Base-by-base conservation (phyloP, 2,797 vertebrate genomes). In the Pteronotus mesoamericanus region DNA sequence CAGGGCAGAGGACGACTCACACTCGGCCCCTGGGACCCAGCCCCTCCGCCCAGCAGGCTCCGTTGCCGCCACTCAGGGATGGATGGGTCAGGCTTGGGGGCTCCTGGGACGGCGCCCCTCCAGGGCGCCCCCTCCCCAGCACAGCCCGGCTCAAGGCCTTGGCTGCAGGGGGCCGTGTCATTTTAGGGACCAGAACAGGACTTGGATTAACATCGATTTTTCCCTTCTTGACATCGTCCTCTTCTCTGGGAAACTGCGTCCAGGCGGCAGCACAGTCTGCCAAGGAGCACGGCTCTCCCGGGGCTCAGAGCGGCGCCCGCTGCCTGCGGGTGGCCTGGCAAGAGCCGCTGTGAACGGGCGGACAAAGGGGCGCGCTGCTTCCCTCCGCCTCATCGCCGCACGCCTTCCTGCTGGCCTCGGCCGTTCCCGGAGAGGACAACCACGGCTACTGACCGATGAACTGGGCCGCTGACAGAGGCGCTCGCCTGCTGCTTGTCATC, bases 1-100 rank as follows among this genome's bases (percentile, higher is more conserved):
- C 98, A 98, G 98, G 98, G 98, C 98, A 98, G 99, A 99, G 99
- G 98, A 99, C 98, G 99, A 98, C 98, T 98, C 99, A 98, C 98
- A 98, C 98, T 98, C 98, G 99, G 99, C 98, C 99, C 99, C 99
- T 98, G 99, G 98, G 99, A 99, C 98, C 98, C 98, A 97, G 98
- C 98, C 98, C 98, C 98, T 99, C 98, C 98, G 97, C 97, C 98
- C 95, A 87, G 97, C 97, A 92, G 96, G 94, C 96, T 97, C 97
- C 96, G 92, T 94, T 72, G 78, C 93, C 93, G 97, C 97, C 95
- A 97, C 97, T 94, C 93, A 48, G 94, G 94, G 98, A 98, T 98
- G 97, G 98, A 98, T 98, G 92, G 97, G 79, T 98, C 95, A 90
- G 98, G 96, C 97, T 97, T 94, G 96, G 96, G 90, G 59, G 88